phyloP scores from a whole-genome alignment of 2,888 invertebrate species.

The Phymatocera aterrima region DNA sequence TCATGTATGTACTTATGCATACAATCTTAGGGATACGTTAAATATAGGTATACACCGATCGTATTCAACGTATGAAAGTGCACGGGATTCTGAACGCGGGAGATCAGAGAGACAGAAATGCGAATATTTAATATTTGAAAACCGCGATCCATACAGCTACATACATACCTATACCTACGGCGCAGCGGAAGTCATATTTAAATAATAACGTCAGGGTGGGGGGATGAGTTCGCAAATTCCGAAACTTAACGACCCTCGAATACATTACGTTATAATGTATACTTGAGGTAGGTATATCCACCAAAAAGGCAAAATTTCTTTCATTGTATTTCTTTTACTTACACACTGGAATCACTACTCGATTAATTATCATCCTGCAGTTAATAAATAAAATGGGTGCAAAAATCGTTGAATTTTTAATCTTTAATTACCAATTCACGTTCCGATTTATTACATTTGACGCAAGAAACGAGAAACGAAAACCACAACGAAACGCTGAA shows the following conservation, averaged over 20 bases:
- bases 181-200: conserved; percentile 19
- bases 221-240: not conserved
- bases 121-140: conserved; percentile 13
- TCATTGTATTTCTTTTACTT: too few species aligned
- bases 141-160: too few species aligned
- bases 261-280: not conserved
- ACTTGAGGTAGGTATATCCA: not conserved
- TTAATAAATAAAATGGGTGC: not conserved
- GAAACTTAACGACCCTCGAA: not conserved
- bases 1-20: too few species aligned
- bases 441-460: not conserved
- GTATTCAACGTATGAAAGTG: too few species aligned
- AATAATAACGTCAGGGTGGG: not conserved
- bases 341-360: too few species aligned
- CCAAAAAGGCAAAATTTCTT: too few species aligned
- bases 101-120: conserved; percentile 10
- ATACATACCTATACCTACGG: too few species aligned
- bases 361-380: too few species aligned
- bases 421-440: not conserved
- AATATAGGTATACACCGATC: not conserved
- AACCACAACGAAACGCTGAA: not conserved
- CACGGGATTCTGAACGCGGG: not conserved
- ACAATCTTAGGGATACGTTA: not conserved
- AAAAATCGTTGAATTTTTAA: not conserved
- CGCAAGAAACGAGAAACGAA: not conserved